Base-by-base conservation (phyloP, 2,888 invertebrate genomes). In the Halocaridina rubra region DNA sequence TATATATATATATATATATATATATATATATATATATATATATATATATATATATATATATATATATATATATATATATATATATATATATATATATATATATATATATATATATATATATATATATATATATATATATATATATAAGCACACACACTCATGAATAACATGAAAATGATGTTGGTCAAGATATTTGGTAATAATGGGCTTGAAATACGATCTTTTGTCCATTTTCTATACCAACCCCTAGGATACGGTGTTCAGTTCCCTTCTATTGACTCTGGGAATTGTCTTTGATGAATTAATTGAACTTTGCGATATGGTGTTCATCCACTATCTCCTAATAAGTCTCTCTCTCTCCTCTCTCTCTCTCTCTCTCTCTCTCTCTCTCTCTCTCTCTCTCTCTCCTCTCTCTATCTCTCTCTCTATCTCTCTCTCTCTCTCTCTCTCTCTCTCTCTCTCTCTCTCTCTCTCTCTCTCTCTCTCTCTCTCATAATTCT, bases 41-140 rank as follows among this genome's bases (percentile, higher is more conserved):
- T 30, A 77, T 59, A 29, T 27, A 77, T 77, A 61, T 61, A 77
- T 59, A 77, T 77, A 59, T 77, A 77, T 64, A 27, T 19, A 61
- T 29, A 61, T 29, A 77, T 0, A 29, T 30, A 77, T 27, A 16
- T 16, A 61, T 22, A 27, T 30, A 27, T 61, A 30, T 61, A 61
- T 77, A 29, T 61, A 77, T 29, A 16, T 77, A 67, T 67, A 53
- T 33, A 67, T 67, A 30, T 67, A 53, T 53, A 53, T 53, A 53
- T 53, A 53, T 4, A 53, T 8, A 53, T 53, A 53, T 53, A 53
- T 53, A 53, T 8, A 53, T 53, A 53, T 53, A 53, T 53, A 53
- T 53, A 53, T 8, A 53, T 53, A 53, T 53, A 53, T 53, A 53
- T 53, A 53, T 53, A 53, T 53, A 53, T 19, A 53, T 53, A 53